Conservation (phyloP, 2,888 invertebrate genomes). For the Papilio protenor region DNA sequence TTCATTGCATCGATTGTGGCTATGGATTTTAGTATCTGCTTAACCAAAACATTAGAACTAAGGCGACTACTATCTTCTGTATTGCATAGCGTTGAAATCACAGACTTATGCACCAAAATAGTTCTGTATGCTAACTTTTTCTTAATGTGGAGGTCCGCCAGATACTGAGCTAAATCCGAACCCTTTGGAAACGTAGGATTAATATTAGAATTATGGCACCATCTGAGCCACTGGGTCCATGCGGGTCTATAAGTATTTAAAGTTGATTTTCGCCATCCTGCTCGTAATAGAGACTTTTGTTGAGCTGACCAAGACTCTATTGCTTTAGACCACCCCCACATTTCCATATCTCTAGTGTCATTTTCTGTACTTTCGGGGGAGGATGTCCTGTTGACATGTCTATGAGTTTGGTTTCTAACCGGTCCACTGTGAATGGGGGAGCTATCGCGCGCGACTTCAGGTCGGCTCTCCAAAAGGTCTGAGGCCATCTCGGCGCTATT, state of each 20-base stretch:
- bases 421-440: constrained; percentile 42
- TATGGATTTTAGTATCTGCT: constrained; percentile 45
- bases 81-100: constrained; percentile 46
- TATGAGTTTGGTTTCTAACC: constrained; percentile 42
- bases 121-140: constrained; percentile 46
- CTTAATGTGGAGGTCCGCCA: constrained; percentile 40
- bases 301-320: constrained; percentile 10
- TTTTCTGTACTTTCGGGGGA: constrained; percentile 38
- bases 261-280: constrained; percentile 36
- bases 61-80: constrained; percentile 28
- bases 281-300: constrained; percentile 15
- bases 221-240: constrained; percentile 38
- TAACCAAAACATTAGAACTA: constrained; percentile 44
- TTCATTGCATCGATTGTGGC: constrained; percentile 33
- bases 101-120: constrained; percentile 47
- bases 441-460: constrained; percentile 37
- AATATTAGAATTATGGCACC: constrained; percentile 24
- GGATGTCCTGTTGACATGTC: constrained; percentile 45
- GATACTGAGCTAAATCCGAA: constrained; percentile 34
- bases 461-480: constrained; percentile 38
- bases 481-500: constrained; percentile 23
- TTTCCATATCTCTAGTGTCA: constrained; percentile 47
- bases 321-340: constrained; percentile 47
- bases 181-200: constrained; percentile 20
- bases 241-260: constrained; percentile 39